phyloP scores from a whole-genome alignment of 1,140 invertebrate species.

The Onthophagus taurus region DNA sequence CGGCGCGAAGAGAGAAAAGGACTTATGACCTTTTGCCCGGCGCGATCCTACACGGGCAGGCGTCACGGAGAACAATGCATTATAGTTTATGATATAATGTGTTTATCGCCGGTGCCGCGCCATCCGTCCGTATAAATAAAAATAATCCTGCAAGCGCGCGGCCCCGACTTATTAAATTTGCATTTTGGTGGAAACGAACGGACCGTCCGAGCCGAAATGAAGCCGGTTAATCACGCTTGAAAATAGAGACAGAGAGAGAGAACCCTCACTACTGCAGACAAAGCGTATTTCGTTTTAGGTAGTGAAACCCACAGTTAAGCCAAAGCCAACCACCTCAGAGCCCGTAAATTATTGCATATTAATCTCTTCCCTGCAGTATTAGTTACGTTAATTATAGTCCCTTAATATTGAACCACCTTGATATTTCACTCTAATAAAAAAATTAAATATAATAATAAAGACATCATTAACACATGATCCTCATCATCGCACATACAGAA shows the following conservation, averaged over 20 bases:
- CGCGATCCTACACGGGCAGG: too few relatives aligned
- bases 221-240: slow-evolving; percentile 35
- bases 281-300: slow-evolving; percentile 17
- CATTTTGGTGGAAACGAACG: slow-evolving; percentile 36
- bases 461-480: too few relatives aligned
- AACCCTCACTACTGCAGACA: slow-evolving; percentile 25
- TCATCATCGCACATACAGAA: too few relatives aligned
- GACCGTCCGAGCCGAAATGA: slow-evolving; percentile 38
- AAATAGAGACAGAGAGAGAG: slow-evolving; percentile 13
- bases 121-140: too few relatives aligned
- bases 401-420: not conserved
- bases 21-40: too few relatives aligned
- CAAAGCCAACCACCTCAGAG: slow-evolving; percentile 26
- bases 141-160: too few relatives aligned
- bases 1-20: too few relatives aligned
- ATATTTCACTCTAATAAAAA: not conserved
- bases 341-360: slow-evolving; percentile 39
- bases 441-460: not conserved
- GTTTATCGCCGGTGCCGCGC: too few relatives aligned
- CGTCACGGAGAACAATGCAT: too few relatives aligned
- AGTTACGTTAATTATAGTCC: slow-evolving; percentile 38
- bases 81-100: too few relatives aligned
- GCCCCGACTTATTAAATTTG: slow-evolving; percentile 39
- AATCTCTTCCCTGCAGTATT: slow-evolving; percentile 39
- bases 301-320: slow-evolving; percentile 30